Base-by-base conservation (phyloP, 2,113 vertebrate species). In the Grammatotria lemairii region DNA sequence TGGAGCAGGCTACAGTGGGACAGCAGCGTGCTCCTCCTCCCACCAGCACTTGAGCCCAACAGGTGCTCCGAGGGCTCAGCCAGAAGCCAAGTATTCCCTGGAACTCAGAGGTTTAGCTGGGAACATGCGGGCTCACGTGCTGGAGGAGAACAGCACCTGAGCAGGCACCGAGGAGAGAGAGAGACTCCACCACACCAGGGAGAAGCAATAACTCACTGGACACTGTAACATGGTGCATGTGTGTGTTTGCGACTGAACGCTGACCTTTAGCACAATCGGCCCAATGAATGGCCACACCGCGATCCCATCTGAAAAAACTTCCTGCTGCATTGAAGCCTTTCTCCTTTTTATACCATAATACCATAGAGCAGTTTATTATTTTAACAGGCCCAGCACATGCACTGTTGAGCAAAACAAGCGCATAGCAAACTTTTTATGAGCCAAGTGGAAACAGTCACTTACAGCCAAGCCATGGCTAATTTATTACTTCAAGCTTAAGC, bases 391-490 rank as follows among this genome's bases (percentile, higher is more conserved):
- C 85, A 85, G 91, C 91, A 86, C 92, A 94, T 87, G 94, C 93
- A 89, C 88, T 35, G 82, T 88, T 65, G 94, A 94, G 92, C 87
- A 94, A 96, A 96, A 95, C 96, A 96, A 95, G 93, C 93, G 87
- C 93, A 94, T 89, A 87, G 93, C 93, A 92, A 94, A 90, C 88
- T 80, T 95, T 96, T 95, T 96, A 96, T 86, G 90, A 94, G 93
- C 86, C 88, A 87, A 95, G 90, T 96, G 96, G 96, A 96, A 96
- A 96, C 89, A 93, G 87, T 94, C 84, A 90, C 93, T 96, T 95
- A 95, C 93, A 94, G 95, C 95, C 96, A 94, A 95, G 91, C 91
- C 87, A 83, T 87, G 86, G 91, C 90, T 94, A 93, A 95, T 96
- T 95, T 95, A 96, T 93, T 84, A 91, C 89, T 91, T 83, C 23